Base-by-base conservation (phyloP, 2,888 invertebrate genomes). In the Ptychoptera albimana region DNA sequence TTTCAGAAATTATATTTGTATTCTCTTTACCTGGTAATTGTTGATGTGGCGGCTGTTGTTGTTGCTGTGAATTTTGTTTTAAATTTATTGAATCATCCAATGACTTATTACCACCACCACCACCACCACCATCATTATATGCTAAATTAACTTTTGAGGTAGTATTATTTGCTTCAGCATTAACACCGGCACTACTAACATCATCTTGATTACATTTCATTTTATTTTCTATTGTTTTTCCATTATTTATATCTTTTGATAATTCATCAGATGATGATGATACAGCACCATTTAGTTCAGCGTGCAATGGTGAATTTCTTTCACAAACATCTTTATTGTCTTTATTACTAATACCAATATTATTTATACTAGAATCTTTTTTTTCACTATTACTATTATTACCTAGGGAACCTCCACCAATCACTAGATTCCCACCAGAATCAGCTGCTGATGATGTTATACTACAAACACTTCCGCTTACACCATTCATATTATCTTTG, bases 251-350 rank as follows among this genome's bases (percentile, higher is more conserved):
- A 11, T 15, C 31, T 10, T 30, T 40, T 23, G 23, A 23, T 23
- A 23, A 23, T 40, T 40, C 40, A 32, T 40, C 40, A 13, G 40
- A 40, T n/a, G 40, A 40, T 40, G 39, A 40, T 32, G 40, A 40
- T 32, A 40, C 31, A 32, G 31, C 40, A 40, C 40, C 40, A 15
- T 40, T 40, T 40, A 40, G 11, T 15, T 31, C 23, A 23, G 7
- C 23, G 7, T 23, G 23, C 23, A 23, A 23, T 23, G 23, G 23
- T 23, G 23, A 23, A 23, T 23, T 23, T 23, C 23, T 23, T 23
- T 23, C 23, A 23, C 23, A 23, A 23, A 23, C 23, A 23, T 23
- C 23, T 23, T 23, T 23, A 23, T 23, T 23, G 23, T 23, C 23
- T 23, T 23, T 23, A 23, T 23, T 23, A 23, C 23, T 23, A 23